phyloP scores from a whole-genome alignment of 2,113 vertebrate species.

The Colinus virginianus region DNA sequence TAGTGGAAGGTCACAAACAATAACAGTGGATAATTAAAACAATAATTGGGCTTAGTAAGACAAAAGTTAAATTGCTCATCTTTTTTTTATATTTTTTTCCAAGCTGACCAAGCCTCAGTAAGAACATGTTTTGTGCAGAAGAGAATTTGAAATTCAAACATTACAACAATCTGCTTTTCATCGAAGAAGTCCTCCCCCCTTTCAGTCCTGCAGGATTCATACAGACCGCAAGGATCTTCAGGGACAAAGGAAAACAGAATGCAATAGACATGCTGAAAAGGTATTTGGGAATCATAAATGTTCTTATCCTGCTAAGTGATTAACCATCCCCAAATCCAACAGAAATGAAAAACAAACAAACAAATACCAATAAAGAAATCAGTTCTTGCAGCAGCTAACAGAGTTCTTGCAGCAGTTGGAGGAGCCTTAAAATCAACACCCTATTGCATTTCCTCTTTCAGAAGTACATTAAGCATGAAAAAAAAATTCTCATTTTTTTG shows the following conservation, averaged over 20 bases:
- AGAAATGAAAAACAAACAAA: background rate
- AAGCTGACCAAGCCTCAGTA: slow-evolving; percentile 10
- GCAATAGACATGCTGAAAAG: background rate
- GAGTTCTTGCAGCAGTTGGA: background rate
- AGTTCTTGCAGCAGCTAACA: background rate
- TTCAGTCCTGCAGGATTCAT: background rate
- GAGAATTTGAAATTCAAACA: slow-evolving; percentile 7
- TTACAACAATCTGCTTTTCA: background rate
- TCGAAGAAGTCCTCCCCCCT: background rate
- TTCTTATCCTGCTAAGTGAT: background rate
- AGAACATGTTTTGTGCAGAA: background rate
- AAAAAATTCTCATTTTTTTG: background rate
- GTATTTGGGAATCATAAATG: background rate
- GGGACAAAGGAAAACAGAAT: background rate
- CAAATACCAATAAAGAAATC: background rate
- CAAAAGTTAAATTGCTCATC: slow-evolving; percentile 48
- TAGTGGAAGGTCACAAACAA: slow-evolving; percentile 38
- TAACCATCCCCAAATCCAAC: background rate
- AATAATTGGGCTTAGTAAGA: slow-evolving; percentile 43
- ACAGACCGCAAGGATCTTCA: background rate
- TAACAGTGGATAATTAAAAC: slow-evolving; percentile 53
- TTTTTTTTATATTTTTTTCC: background rate
- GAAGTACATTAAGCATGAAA: background rate
- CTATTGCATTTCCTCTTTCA: background rate
- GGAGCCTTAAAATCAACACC: background rate